These are phyloP conservation scores for Ophiothrix spiculata DNA, from an alignment of 35 echinoderm and acorn worm genomes.

Conservation along the genomic window DNA sequence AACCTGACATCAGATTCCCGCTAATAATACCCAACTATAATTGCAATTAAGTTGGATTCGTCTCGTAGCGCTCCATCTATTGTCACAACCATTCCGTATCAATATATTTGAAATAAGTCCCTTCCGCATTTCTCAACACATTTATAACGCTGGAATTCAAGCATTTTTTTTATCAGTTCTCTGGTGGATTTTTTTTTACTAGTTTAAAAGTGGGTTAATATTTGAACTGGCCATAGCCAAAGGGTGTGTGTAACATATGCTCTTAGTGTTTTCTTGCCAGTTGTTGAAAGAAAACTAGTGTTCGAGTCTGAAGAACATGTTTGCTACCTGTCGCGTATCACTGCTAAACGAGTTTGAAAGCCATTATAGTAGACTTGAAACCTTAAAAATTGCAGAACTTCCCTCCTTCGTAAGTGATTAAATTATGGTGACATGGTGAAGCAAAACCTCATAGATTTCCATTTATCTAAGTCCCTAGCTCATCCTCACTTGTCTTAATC, in stretches of 20 bases:
- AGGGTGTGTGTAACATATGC: constrained; percentile 8
- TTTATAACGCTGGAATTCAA: neutral
- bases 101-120: neutral
- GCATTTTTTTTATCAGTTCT: neutral
- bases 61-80: neutral
- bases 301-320: constrained; percentile 8
- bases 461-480: neutral
- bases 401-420: constrained; percentile 7
- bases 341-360: constrained; percentile 1
- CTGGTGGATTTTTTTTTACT: neutral
- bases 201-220: constrained; percentile 10
- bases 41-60: constrained; percentile 6
- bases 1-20: neutral
- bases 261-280: constrained; percentile 3
- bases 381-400: constrained; percentile 11
- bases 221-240: neutral
- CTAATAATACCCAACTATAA: neutral
- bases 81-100: neutral
- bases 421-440: neutral
- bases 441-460: constrained; percentile 14
- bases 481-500: constrained; percentile 1
- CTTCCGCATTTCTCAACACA: constrained; percentile 1
- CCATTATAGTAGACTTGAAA: neutral
- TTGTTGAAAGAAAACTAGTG: constrained; percentile 16
- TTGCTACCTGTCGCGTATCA: neutral